A percentile compares a stretch with the other conserved stretches of the same genome.
phyloP scores from a whole-genome alignment of 2,113 vertebrate species.

The Pogonocichla stellata region DNA sequence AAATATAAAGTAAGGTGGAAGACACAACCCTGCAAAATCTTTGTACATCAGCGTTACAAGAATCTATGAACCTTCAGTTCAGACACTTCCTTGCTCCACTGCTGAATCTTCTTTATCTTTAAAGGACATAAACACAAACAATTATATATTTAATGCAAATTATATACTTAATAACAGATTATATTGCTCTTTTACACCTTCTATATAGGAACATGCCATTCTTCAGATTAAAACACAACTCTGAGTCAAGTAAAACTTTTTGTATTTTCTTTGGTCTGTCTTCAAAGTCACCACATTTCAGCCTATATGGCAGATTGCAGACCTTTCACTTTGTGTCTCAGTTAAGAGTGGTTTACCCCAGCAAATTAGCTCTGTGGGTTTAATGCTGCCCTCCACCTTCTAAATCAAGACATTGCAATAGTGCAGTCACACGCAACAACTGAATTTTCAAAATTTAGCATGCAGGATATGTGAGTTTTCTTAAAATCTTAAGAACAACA shows the following conservation, averaged over 20 bases:
- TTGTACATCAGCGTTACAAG: background rate
- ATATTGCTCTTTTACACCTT: background rate
- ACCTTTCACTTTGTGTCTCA: background rate
- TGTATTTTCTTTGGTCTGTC: background rate
- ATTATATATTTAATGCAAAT: background rate
- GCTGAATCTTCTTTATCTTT: background rate
- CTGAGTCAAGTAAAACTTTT: background rate
- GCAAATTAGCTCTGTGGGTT: background rate
- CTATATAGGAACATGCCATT: background rate
- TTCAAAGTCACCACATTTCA: background rate
- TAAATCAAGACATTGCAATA: background rate
- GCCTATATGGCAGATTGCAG: background rate
- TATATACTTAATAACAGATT: background rate
- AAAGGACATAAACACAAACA: background rate
- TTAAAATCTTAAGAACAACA: background rate
- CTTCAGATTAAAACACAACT: background rate
- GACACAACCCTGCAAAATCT: background rate
- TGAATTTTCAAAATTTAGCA: background rate
- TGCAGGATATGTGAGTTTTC: fast-evolving
- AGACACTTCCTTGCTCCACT: background rate
- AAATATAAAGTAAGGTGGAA: background rate
- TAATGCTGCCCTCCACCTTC: slow-evolving; percentile 58
- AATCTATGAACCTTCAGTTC: background rate
- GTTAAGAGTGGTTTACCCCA: background rate
- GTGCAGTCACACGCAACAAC: background rate